These are phyloP conservation scores for Andrena marginata DNA, from an alignment of 2,888 invertebrate species.

Conservation along the genomic window DNA sequence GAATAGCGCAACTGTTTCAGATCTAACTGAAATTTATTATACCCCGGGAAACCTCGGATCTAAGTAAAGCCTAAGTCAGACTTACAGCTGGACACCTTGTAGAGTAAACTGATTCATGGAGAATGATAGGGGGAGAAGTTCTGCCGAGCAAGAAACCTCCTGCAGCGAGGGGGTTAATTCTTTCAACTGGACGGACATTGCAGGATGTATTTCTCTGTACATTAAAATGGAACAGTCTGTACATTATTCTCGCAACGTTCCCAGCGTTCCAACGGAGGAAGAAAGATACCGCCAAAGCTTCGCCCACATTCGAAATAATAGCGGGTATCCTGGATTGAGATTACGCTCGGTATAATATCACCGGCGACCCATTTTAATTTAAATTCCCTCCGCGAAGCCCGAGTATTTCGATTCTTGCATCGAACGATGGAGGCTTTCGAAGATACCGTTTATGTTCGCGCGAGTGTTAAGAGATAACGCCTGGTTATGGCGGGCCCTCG, in stretches of 20 bases:
- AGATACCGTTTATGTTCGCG: slow-evolving; percentile 54
- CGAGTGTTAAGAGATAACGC: slow-evolving; percentile 73
- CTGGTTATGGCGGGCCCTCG: slow-evolving; percentile 31
- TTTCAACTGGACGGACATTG: too few relatives aligned
- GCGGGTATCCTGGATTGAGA: slow-evolving; percentile 3
- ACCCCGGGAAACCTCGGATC: too few relatives aligned
- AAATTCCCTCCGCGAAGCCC: slow-evolving; percentile 39
- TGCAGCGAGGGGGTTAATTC: too few relatives aligned
- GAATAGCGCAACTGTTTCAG: too few relatives aligned
- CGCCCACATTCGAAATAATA: slow-evolving; percentile 18
- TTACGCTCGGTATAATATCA: slow-evolving; percentile 32
- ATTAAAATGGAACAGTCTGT: background rate
- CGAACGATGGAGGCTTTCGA: slow-evolving; percentile 48
- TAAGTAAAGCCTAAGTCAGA: too few relatives aligned
- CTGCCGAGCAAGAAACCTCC: too few relatives aligned
- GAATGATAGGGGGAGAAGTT: too few relatives aligned
- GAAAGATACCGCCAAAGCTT: slow-evolving; percentile 16
- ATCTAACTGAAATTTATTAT: too few relatives aligned
- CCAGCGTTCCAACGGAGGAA: background rate
- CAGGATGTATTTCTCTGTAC: background rate
- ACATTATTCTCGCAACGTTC: background rate
- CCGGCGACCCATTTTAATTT: slow-evolving; percentile 43
- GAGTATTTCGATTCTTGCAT: slow-evolving; percentile 49
- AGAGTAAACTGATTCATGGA: too few relatives aligned
- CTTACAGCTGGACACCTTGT: too few relatives aligned